phyloP scores from a whole-genome alignment of 2,888 invertebrate genomes.

The Hoplodrina ambigua region DNA sequence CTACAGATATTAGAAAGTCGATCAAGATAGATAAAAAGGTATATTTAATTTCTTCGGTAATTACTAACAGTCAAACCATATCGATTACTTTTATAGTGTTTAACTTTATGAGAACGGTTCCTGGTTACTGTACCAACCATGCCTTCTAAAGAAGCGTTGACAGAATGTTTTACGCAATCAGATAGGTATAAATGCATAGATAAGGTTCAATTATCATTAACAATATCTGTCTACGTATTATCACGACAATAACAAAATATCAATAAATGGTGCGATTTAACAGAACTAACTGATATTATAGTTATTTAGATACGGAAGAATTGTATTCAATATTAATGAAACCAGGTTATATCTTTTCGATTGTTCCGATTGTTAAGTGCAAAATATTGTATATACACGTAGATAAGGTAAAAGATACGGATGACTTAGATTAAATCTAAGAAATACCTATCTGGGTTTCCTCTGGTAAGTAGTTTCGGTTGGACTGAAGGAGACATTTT shows the following conservation, averaged over 20 bases:
- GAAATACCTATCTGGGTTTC: constrained; percentile 19
- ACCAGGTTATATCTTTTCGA: constrained; percentile 44
- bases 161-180: constrained; percentile 29
- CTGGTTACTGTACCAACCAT: neutral
- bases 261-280: constrained; percentile 36
- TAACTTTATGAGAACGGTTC: neutral
- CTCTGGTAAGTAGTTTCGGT: constrained; percentile 23
- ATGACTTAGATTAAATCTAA: constrained; percentile 40
- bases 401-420: constrained; percentile 30
- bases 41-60: too few species aligned
- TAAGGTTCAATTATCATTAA: constrained; percentile 18
- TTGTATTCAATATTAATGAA: constrained; percentile 42
- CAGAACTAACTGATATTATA: constrained; percentile 34
- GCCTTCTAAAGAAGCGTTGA: constrained; percentile 9
- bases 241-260: constrained; percentile 33
- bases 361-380: constrained; percentile 57
- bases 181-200: constrained; percentile 6
- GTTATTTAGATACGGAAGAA: constrained; percentile 35
- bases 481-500: neutral
- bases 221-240: constrained; percentile 16
- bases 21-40: too few species aligned
- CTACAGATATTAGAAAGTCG: too few species aligned
- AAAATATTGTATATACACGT: constrained; percentile 48
- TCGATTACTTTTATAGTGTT: neutral
- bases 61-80: too few species aligned